Conservation (phyloP, 2,888 invertebrate species). For the Bellardia bayeri region DNA sequence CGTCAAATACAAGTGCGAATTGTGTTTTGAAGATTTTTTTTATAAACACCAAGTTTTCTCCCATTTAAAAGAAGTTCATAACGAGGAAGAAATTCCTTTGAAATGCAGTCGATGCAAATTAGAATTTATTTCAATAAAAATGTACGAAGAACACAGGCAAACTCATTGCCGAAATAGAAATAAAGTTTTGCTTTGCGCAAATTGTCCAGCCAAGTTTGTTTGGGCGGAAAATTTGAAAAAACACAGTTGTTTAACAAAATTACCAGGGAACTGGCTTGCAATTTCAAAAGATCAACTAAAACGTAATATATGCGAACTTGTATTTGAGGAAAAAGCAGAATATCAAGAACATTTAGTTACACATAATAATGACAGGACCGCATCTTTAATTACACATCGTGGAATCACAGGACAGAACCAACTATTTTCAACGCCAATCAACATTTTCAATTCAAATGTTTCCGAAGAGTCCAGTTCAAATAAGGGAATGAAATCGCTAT, state of each 20-base stretch:
- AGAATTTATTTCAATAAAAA: slow-evolving; percentile 85
- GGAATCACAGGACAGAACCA: too few relatives aligned
- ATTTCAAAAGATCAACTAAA: too few relatives aligned
- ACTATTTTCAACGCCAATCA: too few relatives aligned
- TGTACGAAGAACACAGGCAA: slow-evolving; percentile 85
- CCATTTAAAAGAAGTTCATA: slow-evolving; percentile 79
- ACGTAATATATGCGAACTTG: too few relatives aligned
- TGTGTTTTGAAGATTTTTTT: slow-evolving; percentile 77
- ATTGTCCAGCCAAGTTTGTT: slow-evolving; percentile 81
- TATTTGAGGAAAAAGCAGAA: too few relatives aligned
- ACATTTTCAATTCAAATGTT: too few relatives aligned
- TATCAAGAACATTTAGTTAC: too few relatives aligned
- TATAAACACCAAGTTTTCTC: slow-evolving; percentile 78
- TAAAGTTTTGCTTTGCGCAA: slow-evolving; percentile 78
- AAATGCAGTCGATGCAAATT: slow-evolving; percentile 85
- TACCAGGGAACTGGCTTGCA: background rate
- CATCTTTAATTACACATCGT: background rate
- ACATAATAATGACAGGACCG: slow-evolving; percentile 78
- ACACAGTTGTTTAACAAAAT: slow-evolving; percentile 77
- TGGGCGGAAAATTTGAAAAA: slow-evolving; percentile 80
- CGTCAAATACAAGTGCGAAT: slow-evolving; percentile 76
- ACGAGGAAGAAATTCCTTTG: slow-evolving; percentile 84
- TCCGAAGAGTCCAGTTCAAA: background rate
- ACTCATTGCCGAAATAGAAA: slow-evolving; percentile 80
- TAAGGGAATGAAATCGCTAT: slow-evolving; percentile 55